Evolutionary conservation across 2,888 invertebrate genomes (phyloP).

Genomic region (Teinopalpus imperialis): DNA sequence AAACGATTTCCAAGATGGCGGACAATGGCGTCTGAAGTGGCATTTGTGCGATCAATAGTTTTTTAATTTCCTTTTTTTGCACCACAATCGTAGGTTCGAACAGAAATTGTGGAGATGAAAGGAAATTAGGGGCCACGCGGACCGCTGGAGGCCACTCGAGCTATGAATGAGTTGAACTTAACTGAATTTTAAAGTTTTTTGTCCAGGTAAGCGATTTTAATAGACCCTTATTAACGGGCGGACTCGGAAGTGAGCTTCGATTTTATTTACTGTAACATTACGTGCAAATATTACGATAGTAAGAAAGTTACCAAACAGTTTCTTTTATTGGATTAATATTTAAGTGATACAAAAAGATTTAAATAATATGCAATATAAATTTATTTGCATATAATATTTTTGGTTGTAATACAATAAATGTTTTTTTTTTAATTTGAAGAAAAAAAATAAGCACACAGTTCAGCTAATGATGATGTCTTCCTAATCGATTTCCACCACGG

Average conservation of each 20-base stretch:
- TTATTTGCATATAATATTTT: no score
- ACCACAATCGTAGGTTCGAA: constrained; percentile 65
- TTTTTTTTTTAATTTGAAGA: no score
- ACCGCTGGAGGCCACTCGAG: constrained; percentile 67
- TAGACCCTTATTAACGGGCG: constrained; percentile 60
- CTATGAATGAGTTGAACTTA: constrained; percentile 68
- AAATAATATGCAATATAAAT: no score
- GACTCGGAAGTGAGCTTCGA: constrained; percentile 46
- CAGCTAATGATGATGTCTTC: no score
- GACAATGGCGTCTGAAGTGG: constrained; percentile 74
- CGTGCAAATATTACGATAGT: constrained; percentile 15
- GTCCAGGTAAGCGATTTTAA: constrained; percentile 66
- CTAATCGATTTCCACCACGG: no score
- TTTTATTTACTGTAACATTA: constrained; percentile 32
- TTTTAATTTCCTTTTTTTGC: constrained; percentile 62
- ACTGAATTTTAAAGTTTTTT: constrained; percentile 68
- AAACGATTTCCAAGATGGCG: constrained; percentile 74
- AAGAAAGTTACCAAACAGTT: constrained; percentile 10
- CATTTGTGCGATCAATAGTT: constrained; percentile 75
- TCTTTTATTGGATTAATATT: no score
- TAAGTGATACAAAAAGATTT: no score
- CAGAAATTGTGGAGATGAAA: constrained; percentile 68
- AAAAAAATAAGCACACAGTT: no score
- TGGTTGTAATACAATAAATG: no score
- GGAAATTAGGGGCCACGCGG: constrained; percentile 63